Percentiles rank a stretch among this genome's conserved stretches.
These are phyloP conservation scores for Struthio camelus DNA, from an alignment of 2,113 vertebrate genomes.

Conservation along the genomic window DNA sequence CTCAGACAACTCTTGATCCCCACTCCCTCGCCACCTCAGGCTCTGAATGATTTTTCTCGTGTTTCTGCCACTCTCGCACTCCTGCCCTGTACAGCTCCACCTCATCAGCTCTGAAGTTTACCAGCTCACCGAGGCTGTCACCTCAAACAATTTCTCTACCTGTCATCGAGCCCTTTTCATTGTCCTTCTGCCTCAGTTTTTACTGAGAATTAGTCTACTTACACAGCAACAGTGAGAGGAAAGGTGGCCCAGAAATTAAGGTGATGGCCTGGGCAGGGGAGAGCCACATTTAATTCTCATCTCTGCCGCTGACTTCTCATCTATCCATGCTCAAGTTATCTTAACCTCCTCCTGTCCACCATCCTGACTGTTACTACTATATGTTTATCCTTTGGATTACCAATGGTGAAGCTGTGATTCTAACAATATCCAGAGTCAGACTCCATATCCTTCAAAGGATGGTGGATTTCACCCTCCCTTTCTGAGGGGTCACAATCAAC, in stretches of 20 bases:
- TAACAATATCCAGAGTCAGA: background rate
- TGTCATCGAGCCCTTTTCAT: accelerated
- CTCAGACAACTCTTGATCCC: background rate
- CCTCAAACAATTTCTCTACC: background rate
- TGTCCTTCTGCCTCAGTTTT: background rate
- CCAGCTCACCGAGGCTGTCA: background rate
- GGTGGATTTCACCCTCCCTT: background rate
- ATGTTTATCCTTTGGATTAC: background rate
- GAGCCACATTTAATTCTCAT: background rate
- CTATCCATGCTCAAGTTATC: background rate
- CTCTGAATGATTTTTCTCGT: background rate
- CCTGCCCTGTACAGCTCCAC: background rate
- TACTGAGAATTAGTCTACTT: background rate
- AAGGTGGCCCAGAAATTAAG: background rate
- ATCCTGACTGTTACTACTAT: background rate
- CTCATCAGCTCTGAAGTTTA: background rate
- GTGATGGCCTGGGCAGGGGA: background rate
- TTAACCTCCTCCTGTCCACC: background rate
- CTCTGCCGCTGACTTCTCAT: background rate
- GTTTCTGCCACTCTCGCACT: accelerated
- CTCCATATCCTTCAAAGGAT: background rate
- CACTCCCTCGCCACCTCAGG: accelerated
- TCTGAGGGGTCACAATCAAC: background rate
- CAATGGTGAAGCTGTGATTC: background rate
- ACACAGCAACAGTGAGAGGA: background rate